Percentiles rank a stretch among this genome's conserved stretches.
phyloP scores from a whole-genome alignment of 2,113 vertebrate species.

The Apistogramma diplotaenia region DNA sequence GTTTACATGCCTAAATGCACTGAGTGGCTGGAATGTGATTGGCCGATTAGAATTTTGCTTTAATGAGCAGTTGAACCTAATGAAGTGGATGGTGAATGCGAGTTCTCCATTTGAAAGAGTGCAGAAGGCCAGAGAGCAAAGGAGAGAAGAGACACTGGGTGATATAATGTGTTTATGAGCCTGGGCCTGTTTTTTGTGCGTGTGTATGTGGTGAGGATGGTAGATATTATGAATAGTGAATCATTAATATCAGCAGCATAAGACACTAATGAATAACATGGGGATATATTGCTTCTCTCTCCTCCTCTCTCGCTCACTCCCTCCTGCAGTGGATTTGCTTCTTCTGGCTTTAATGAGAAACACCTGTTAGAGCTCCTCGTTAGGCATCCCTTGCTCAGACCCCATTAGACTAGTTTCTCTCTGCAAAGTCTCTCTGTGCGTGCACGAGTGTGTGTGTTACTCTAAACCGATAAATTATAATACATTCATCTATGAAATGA shows the following conservation, averaged over 20 bases:
- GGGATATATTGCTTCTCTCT: conserved; percentile 58
- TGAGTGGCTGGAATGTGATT: background rate
- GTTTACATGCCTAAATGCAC: no score
- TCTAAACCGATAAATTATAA: background rate
- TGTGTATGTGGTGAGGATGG: background rate
- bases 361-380: conserved; percentile 67
- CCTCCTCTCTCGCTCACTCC: conserved; percentile 7
- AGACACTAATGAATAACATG: conserved; percentile 69
- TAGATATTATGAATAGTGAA: conserved; percentile 45
- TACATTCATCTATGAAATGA: conserved; percentile 10
- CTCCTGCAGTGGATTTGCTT: conserved; percentile 16
- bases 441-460: background rate
- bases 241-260: conserved; percentile 64
- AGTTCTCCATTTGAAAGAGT: conserved; percentile 6
- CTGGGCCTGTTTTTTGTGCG: background rate
- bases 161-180: conserved; percentile 6
- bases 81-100: background rate
- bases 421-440: background rate
- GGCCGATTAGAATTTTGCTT: background rate
- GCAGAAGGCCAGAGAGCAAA: background rate
- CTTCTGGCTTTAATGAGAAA: conserved; percentile 67
- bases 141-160: background rate
- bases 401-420: conserved; percentile 50
- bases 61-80: background rate
- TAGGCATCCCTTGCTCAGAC: conserved; percentile 47